Evolutionary conservation across 2,113 vertebrate species (phyloP).

Genomic region (Sapayoa aenigma): DNA sequence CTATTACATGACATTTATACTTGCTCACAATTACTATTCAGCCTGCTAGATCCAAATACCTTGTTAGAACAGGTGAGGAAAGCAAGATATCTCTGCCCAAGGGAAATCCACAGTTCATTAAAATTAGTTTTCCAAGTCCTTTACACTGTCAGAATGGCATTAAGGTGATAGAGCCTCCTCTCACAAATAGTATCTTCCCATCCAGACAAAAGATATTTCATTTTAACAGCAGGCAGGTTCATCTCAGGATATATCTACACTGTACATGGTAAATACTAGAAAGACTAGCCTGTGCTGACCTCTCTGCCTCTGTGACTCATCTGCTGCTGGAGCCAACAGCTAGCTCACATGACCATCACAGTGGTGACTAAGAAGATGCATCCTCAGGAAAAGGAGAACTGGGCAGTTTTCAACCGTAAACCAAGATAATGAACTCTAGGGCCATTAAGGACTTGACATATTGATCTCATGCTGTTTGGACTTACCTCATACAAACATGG

Average conservation of each 20-base stretch:
- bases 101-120: not conserved
- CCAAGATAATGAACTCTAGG: not conserved
- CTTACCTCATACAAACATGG: not conserved
- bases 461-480: not conserved
- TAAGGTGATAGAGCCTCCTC: not conserved
- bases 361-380: not conserved
- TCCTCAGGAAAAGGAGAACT: not conserved
- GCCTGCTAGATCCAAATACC: not conserved
- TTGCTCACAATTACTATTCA: not conserved
- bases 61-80: not conserved
- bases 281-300: not conserved
- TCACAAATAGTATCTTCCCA: not conserved
- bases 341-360: not conserved
- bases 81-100: not conserved
- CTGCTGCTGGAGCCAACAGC: not conserved
- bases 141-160: not conserved
- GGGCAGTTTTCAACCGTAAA: not conserved
- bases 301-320: slow-evolving; percentile 6
- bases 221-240: not conserved
- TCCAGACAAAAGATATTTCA: not conserved
- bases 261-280: not conserved
- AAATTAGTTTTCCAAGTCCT: not conserved
- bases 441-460: not conserved
- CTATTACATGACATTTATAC: not conserved
- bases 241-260: not conserved